Conservation (phyloP, 2,113 vertebrate species). For the Gulo gulo region DNA sequence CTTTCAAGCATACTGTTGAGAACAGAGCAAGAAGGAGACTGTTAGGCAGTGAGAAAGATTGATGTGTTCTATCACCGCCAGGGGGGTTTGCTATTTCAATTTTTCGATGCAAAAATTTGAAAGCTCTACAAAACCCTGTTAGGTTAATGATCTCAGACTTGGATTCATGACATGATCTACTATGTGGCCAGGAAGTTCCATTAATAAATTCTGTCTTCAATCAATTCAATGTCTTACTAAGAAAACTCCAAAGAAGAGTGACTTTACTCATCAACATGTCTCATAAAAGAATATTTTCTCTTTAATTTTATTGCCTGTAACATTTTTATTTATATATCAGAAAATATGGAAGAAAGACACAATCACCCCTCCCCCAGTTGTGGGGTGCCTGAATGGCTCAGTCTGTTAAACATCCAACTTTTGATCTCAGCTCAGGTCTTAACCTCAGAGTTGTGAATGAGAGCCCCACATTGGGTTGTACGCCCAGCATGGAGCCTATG, state of each 20-base stretch:
- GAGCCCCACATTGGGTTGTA: not conserved
- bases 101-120: not conserved
- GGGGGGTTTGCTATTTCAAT: not conserved
- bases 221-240: not conserved
- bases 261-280: not conserved
- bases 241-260: not conserved
- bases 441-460: not conserved
- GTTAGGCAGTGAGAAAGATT: not conserved
- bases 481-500: not conserved
- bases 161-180: slow-evolving; percentile 15
- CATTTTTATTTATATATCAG: slow-evolving; percentile 16
- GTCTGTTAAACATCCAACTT: not conserved
- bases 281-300: not conserved
- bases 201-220: slow-evolving; percentile 9
- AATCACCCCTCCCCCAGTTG: not conserved
- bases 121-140: not conserved
- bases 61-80: not conserved
- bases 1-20: slow-evolving; percentile 91
- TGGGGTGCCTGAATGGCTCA: not conserved
- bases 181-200: not conserved
- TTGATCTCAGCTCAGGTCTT: not conserved
- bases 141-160: not conserved
- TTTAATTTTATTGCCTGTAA: slow-evolving; percentile 35
- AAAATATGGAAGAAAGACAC: not conserved
- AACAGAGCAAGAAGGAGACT: slow-evolving; percentile 42